These are phyloP conservation scores for Cantharis rufa DNA, from an alignment of 2,888 invertebrate genomes.

Conservation along the genomic window DNA sequence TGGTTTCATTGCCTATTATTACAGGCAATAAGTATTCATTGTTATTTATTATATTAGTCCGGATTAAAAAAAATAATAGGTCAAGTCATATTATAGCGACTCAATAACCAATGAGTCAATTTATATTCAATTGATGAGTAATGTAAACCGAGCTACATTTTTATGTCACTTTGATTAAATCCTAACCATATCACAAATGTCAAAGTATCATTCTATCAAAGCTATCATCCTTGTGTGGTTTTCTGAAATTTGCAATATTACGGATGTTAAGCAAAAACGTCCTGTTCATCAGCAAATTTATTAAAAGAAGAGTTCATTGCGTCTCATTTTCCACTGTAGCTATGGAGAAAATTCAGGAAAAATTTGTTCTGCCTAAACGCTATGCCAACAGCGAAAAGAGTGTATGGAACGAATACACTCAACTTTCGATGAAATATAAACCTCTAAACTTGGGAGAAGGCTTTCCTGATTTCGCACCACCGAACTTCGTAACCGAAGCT, in stretches of 20 bases:
- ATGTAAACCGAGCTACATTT: background rate
- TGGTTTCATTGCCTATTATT: background rate
- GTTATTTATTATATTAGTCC: background rate
- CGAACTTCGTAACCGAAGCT: constrained; percentile 78
- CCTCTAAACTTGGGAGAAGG: constrained; percentile 95
- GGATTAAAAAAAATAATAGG: background rate
- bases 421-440: constrained; percentile 78
- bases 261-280: background rate
- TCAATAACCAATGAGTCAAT: background rate
- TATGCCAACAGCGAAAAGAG: constrained; percentile 77
- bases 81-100: background rate
- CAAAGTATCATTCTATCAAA: background rate
- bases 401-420: constrained; percentile 90
- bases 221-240: background rate
- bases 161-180: background rate
- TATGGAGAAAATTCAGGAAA: constrained; percentile 46
- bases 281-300: background rate
- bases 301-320: background rate
- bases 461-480: constrained; percentile 90
- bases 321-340: background rate
- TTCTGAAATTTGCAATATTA: background rate
- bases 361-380: constrained; percentile 71
- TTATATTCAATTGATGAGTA: background rate
- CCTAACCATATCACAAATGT: background rate
- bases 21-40: background rate